Evolutionary conservation across 2,797 vertebrate species (phyloP).

Genomic region (Schizothorax lantsangensis): DNA sequence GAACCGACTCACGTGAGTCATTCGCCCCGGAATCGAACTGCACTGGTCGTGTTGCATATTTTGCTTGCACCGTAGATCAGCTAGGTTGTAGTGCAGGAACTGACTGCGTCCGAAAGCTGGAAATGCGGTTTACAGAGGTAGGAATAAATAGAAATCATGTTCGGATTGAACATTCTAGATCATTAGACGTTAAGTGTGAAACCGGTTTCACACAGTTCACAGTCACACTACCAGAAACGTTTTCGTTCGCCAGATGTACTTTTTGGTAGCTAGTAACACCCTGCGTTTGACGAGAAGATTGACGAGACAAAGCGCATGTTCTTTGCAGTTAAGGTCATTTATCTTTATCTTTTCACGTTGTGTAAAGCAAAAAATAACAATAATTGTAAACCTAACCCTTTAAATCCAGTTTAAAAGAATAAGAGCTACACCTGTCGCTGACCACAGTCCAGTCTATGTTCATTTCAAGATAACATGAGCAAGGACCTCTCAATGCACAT

Average conservation of each 20-base stretch:
- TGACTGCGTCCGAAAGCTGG: no score
- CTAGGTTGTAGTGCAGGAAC: no score
- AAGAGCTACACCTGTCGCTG: not conserved
- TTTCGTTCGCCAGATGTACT: not conserved
- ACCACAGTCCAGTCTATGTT: constrained; percentile 5
- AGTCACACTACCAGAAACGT: not conserved
- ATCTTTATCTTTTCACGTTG: not conserved
- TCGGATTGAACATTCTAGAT: not conserved
- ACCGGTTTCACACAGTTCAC: not conserved
- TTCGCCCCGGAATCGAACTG: not conserved
- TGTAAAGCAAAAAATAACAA: not conserved
- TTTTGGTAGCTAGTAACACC: not conserved
- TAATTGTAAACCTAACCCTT: not conserved
- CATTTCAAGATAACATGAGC: not conserved
- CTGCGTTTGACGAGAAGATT: no score
- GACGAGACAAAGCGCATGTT: not conserved
- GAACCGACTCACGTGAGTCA: not conserved
- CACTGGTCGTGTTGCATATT: not conserved
- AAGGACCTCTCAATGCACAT: constrained; percentile 28
- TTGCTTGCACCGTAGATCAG: not conserved
- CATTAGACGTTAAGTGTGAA: not conserved
- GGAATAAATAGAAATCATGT: not conserved
- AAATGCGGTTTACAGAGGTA: not conserved
- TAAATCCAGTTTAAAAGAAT: not conserved
- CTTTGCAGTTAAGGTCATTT: not conserved